Base-by-base conservation (phyloP, 2,888 invertebrate species). In the Meliscaeva auricollis region DNA sequence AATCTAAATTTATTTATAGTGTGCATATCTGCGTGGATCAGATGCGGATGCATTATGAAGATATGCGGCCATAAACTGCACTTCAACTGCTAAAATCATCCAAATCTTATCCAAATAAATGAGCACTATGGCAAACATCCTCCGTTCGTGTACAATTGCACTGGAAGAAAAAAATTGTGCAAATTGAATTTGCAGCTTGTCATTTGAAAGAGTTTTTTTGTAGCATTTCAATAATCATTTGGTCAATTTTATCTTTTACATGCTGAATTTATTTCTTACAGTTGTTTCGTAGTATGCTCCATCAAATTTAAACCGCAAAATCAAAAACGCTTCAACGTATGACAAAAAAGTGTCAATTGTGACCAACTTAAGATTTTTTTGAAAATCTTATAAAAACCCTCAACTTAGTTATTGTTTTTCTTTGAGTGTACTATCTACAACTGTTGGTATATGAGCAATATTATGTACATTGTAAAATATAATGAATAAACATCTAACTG, bases 31-130 rank as follows among this genome's bases (percentile, higher is more conserved):
- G 62, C 50, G 52, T 44, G 62, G 32, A 74, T 69, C 50, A 75
- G 32, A 48, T 75, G 70, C 50, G 58, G 44, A 58, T 74, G 69
- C 64, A 66, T 64, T 62, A 54, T 66, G 73, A 83, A 68, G 83
- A 80, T 60, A 50, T 58, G 50, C 44, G 64, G 60, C 60, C 69
- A 74, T 38, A 44, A 46, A 50, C 41, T 70, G 22, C 74, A 64
- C 62, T 64, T 20, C 52, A 60, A 60, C 46, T 68, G 80, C 54
- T 62, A 66, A 66, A 75, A 66, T 68, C 75, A 85, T 76, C 68
- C 35, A 72, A 80, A 80, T 85, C 84, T 85, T 85, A 85, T 72
- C 48, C 84, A 85, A 84, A 84, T 84, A 84, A 84, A 84, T 70
- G 75, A 80, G 41, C 79, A 46, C 20, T 46, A n/a, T n/a, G 13